Evolutionary conservation across 2,113 vertebrate species (phyloP), one percentile per base, ranked within the genome.

Genomic region (Takifugu flavidus): DNA sequence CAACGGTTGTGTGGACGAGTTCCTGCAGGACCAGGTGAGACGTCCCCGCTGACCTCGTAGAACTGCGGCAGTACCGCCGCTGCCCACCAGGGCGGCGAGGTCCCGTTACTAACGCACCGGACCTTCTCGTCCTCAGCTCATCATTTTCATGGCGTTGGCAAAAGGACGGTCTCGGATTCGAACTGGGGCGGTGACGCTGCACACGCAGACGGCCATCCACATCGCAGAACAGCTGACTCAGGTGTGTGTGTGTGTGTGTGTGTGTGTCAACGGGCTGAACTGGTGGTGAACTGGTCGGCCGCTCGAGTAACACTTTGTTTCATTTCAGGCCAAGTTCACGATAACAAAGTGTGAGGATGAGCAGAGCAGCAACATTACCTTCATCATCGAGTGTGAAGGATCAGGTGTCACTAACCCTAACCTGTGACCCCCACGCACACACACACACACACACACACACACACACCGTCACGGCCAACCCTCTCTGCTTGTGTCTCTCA

Each of bases 141-240:
- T 99, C 69, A 88, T 98, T 87, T 99, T 97, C 84, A 99, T 99
- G 96, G 96, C 95, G 0, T 64, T 98, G 81, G 97, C 97, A 4
- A 95, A 91, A 53, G 97, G 97, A 12, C 87, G 90, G 10, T 99
- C 96, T 69, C 91, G 90, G 85, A 92, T 99, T 60, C 93, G 93
- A 77, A 95, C 92, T 2, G 96, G 96, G 47, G 91, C 95, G 0
- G 83, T 98, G 72, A 98, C 96, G 0, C 92, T 96, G 54, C 97
- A 99, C 85, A 96, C 95, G 0, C 91, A 95, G 84, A 99, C 96
- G 0, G 96, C 96, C 43, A 96, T 99, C 49, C 95, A 98, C 80
- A 91, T 98, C 54, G 93, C 95, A 70, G 94, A 98, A 80, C 90
- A 93, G 72, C 88, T 99, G 53, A 95, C 96, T 61, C 91, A 94